These are phyloP conservation scores for Athalia circularis DNA, from an alignment of 2,888 invertebrate species.

Conservation along the genomic window DNA sequence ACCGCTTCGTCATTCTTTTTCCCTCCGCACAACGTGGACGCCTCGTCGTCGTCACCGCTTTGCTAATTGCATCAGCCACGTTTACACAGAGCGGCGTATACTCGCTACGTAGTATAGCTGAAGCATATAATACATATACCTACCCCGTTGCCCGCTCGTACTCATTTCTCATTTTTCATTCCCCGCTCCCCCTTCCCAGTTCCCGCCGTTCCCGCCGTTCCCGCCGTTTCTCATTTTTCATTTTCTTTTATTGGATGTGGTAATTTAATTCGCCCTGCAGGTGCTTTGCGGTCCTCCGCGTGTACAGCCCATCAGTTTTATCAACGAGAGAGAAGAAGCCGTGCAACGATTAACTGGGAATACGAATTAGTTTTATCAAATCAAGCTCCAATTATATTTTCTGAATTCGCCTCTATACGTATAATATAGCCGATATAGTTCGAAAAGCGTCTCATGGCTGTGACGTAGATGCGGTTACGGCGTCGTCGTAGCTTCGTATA, in stretches of 20 bases:
- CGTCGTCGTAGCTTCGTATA: too few species aligned
- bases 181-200: not conserved
- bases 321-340: not conserved
- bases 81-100: constrained; percentile 27
- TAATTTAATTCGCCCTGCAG: constrained; percentile 59
- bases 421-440: too few species aligned
- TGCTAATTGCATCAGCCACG: constrained; percentile 45
- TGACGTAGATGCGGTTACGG: too few species aligned
- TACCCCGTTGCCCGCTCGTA: constrained; percentile 15
- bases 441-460: too few species aligned
- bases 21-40: not conserved
- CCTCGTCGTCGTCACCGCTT: constrained; percentile 33
- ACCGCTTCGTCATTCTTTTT: not conserved
- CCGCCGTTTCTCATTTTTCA: constrained; percentile 38
- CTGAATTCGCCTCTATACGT: too few species aligned
- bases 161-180: constrained; percentile 36
- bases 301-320: not conserved
- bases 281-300: constrained; percentile 12
- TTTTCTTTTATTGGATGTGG: constrained; percentile 55
- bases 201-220: too few species aligned
- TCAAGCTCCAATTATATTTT: not conserved
- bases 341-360: not conserved
- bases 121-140: not conserved
- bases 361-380: constrained; percentile 15
- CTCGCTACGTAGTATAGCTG: too few species aligned